Evolutionary conservation across 2,797 vertebrate genomes (phyloP).

Genomic region (Pangasius krempfi): DNA sequence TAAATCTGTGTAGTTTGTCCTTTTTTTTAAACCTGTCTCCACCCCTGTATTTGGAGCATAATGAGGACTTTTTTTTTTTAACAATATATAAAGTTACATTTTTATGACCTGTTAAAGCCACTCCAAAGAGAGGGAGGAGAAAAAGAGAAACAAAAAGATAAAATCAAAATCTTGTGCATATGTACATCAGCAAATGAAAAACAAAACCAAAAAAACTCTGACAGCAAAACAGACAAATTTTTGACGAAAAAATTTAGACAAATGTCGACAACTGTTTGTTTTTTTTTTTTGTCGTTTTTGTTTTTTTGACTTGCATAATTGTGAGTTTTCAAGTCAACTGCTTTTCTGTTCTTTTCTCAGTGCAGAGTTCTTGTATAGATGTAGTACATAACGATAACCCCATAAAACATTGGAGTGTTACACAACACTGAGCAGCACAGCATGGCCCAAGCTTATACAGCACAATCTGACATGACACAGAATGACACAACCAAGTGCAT

Average conservation of each 20-base stretch:
- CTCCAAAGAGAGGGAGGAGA: not conserved
- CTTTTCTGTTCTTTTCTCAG: not conserved
- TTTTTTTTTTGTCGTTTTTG: too few relatives aligned
- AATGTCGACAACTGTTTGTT: not conserved
- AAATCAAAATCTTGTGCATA: not conserved
- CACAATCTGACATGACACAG: constrained; percentile 4
- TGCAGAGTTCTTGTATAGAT: not conserved
- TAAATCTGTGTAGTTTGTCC: not conserved
- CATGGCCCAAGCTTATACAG: constrained; percentile 10
- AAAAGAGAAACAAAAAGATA: not conserved
- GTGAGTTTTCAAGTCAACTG: not conserved
- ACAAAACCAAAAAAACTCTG: not conserved
- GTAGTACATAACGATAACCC: not conserved
- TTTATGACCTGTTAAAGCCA: not conserved
- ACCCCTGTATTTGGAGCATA: too few relatives aligned
- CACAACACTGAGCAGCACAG: constrained; percentile 7
- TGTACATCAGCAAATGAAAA: not conserved
- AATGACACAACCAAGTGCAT: constrained; percentile 15
- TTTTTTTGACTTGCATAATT: not conserved
- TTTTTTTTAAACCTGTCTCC: not conserved
- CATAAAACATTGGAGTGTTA: not conserved
- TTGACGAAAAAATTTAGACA: too few relatives aligned
- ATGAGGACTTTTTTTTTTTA: not conserved
- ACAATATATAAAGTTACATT: not conserved
- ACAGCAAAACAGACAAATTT: not conserved